Evolutionary conservation across 1,140 invertebrate genomes (phyloP).

Genomic region (Panulirus ornatus): DNA sequence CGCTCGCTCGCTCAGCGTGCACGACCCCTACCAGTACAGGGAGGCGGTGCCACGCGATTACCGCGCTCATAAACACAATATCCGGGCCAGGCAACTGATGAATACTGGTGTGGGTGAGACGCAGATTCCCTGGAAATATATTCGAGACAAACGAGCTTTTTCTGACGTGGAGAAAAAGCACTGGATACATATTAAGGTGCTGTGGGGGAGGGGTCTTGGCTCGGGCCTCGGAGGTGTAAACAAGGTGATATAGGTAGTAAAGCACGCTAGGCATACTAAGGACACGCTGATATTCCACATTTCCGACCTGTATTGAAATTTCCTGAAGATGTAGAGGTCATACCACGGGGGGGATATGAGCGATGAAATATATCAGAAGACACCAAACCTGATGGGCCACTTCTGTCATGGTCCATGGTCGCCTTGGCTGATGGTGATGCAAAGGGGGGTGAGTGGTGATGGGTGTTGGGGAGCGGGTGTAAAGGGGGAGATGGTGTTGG

Average conservation of each 20-base stretch:
- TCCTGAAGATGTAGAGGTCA: constrained; percentile 53
- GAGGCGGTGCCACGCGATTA: too few relatives aligned
- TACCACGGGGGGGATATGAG: constrained; percentile 36
- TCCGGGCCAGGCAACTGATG: constrained; percentile 38
- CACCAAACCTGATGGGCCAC: constrained; percentile 55
- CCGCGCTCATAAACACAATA: constrained; percentile 27
- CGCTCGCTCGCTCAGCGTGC: too few relatives aligned
- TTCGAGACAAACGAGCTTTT: constrained; percentile 50
- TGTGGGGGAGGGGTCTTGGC: constrained; percentile 24
- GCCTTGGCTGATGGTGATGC: too few relatives aligned
- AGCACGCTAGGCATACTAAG: constrained; percentile 15
- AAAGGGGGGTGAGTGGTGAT: background rate
- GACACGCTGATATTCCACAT: constrained; percentile 49
- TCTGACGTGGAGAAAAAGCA: constrained; percentile 43
- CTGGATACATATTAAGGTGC: constrained; percentile 35
- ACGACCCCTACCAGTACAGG: too few relatives aligned
- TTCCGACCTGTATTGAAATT: constrained; percentile 60
- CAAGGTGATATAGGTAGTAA: constrained; percentile 41
- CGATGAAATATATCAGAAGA: constrained; percentile 58
- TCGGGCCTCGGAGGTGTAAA: constrained; percentile 38
- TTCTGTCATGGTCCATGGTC: constrained; percentile 21
- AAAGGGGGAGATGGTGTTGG: background rate
- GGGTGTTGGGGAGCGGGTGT: background rate
- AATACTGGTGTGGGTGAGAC: constrained; percentile 27
- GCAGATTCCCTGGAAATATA: constrained; percentile 46